Evolutionary conservation across 2,113 vertebrate species (phyloP).

Genomic region (Pachypanchax playfairii): DNA sequence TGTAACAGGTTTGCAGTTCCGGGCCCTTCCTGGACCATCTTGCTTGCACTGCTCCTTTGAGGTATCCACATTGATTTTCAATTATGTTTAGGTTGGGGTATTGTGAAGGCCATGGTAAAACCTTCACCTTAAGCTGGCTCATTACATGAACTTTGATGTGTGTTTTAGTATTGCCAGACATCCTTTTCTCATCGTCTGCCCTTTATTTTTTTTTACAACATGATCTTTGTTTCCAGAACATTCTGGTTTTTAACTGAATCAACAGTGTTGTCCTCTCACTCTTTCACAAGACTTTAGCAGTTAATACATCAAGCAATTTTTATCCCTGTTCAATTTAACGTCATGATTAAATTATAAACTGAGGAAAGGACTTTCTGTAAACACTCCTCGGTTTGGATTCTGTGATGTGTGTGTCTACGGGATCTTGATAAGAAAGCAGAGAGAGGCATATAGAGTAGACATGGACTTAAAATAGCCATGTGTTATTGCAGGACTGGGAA

Average conservation of each 20-base stretch:
- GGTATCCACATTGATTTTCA: background rate
- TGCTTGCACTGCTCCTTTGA: background rate
- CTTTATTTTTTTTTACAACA: slow-evolving; percentile 3
- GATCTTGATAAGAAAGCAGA: slow-evolving; percentile 50
- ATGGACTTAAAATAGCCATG: slow-evolving; percentile 50
- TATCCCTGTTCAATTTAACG: too few relatives aligned
- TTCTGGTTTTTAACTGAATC: background rate
- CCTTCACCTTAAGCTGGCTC: background rate
- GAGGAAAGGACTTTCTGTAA: too few relatives aligned
- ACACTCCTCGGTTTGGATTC: too few relatives aligned
- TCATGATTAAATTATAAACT: too few relatives aligned
- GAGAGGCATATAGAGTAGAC: slow-evolving; percentile 30
- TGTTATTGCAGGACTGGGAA: slow-evolving; percentile 45
- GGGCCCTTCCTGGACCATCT: background rate
- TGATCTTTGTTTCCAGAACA: background rate
- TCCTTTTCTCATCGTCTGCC: background rate
- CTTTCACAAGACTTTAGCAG: too few relatives aligned
- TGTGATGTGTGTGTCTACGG: too few relatives aligned
- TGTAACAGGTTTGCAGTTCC: background rate
- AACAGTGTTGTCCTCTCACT: too few relatives aligned
- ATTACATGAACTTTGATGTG: background rate
- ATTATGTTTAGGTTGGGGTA: background rate
- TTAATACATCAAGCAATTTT: too few relatives aligned
- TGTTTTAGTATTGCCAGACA: background rate
- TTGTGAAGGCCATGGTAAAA: background rate